A percentile compares a stretch with the other conserved stretches of the same genome.
phyloP scores from a whole-genome alignment of 1,140 invertebrate species.

The Brachionus asplanchnoidis region DNA sequence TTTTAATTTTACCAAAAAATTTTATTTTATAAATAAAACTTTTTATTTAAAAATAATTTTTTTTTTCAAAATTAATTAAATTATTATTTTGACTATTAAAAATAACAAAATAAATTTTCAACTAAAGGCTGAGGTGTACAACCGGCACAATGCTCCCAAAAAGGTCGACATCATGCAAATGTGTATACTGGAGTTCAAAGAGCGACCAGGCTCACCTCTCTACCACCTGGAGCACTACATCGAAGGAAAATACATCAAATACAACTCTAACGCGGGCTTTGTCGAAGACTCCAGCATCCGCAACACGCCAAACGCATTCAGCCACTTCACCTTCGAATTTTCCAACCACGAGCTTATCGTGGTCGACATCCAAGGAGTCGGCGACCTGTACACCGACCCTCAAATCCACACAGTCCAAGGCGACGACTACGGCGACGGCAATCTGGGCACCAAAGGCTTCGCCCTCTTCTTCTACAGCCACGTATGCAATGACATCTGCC shows the following conservation, averaged over 20 bases:
- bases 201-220: constrained; percentile 53
- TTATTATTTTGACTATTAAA: no score
- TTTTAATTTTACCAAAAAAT: no score
- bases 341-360: constrained; percentile 63
- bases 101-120: neutral
- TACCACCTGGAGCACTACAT: constrained; percentile 65
- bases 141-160: constrained; percentile 64
- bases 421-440: constrained; percentile 55
- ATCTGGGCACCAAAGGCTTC: constrained; percentile 63
- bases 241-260: constrained; percentile 63
- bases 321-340: constrained; percentile 65
- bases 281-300: constrained; percentile 56
- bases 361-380: constrained; percentile 65
- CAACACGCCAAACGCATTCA: constrained; percentile 63
- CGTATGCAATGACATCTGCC: constrained; percentile 62
- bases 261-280: constrained; percentile 66
- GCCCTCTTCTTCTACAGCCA: constrained; percentile 64
- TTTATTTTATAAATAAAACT: no score
- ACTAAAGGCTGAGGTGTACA: constrained; percentile 60
- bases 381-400: constrained; percentile 65
- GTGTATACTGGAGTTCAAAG: constrained; percentile 61
- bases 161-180: constrained; percentile 65
- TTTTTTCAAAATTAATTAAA: no score
- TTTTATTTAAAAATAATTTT: no score
- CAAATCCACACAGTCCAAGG: constrained; percentile 62